phyloP scores from a whole-genome alignment of 2,888 invertebrate species.

The Myopa tessellatipennis region DNA sequence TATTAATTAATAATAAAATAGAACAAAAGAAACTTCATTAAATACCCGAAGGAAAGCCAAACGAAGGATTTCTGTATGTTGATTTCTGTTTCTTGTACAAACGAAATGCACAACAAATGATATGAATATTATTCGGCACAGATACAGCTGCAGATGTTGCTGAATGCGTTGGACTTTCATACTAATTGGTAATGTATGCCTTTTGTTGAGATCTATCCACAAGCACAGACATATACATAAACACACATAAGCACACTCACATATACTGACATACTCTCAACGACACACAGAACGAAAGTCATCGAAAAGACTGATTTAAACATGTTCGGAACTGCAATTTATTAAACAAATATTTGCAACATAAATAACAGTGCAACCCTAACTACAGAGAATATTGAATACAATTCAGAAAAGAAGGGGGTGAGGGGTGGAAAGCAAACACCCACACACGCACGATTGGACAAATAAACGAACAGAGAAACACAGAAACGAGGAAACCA shows the following conservation, averaged over 20 bases:
- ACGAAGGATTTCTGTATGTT: no score
- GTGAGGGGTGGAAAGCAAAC: no score
- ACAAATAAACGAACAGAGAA: no score
- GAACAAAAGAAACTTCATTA: slow-evolving; percentile 39
- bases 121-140: neutral
- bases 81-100: neutral
- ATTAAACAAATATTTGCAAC: slow-evolving; percentile 36
- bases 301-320: neutral
- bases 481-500: no score
- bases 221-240: neutral
- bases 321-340: slow-evolving; percentile 32
- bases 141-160: neutral
- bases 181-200: slow-evolving; percentile 32
- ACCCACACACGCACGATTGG: no score
- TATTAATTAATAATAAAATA: slow-evolving; percentile 1
- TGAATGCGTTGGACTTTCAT: slow-evolving; percentile 8
- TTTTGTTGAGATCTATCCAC: slow-evolving; percentile 17
- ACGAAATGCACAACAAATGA: slow-evolving; percentile 8
- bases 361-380: slow-evolving; percentile 30
- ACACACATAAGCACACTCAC: neutral
- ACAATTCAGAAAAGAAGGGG: slow-evolving; percentile 5
- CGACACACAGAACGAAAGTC: neutral
- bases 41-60: neutral
- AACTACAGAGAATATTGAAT: slow-evolving; percentile 24
- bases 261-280: neutral